Conservation (phyloP, 2,113 vertebrate species). For the Tretioscincus oriximinensis region DNA sequence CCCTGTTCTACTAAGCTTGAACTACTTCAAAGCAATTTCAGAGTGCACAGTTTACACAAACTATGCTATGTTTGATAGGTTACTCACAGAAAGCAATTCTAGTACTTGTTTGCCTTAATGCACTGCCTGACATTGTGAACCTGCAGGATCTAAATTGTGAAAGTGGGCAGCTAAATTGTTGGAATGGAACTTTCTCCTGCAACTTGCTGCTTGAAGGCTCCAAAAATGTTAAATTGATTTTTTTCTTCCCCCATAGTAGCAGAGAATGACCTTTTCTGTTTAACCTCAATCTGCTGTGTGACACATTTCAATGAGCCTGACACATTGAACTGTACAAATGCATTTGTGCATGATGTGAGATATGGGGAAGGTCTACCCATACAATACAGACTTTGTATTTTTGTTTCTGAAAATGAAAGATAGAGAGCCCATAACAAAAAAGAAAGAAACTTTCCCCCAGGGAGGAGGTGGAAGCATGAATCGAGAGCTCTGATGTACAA, state of each 20-base stretch:
- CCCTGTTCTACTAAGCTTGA: neutral
- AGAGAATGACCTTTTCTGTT: slow-evolving; percentile 10
- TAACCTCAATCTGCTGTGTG: slow-evolving; percentile 9
- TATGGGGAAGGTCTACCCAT: neutral
- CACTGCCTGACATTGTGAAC: neutral
- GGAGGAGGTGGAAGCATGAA: too few relatives aligned
- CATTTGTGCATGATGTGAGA: slow-evolving; percentile 11
- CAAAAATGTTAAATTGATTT: slow-evolving; percentile 1
- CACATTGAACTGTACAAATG: neutral
- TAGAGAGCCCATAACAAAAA: neutral
- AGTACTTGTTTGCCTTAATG: neutral
- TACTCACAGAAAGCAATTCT: neutral
- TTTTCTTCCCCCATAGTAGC: neutral
- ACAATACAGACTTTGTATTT: neutral
- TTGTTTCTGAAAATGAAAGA: neutral
- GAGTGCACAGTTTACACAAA: neutral
- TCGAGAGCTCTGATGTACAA: too few relatives aligned
- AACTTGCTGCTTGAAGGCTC: neutral
- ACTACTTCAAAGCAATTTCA: neutral
- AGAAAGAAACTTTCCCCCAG: too few relatives aligned
- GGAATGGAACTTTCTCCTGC: neutral
- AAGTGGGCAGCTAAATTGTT: neutral
- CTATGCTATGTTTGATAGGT: neutral
- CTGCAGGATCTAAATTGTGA: neutral
- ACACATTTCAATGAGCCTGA: neutral